phyloP scores from a whole-genome alignment of 2,888 invertebrate genomes.

The Antheraea assamensis region DNA sequence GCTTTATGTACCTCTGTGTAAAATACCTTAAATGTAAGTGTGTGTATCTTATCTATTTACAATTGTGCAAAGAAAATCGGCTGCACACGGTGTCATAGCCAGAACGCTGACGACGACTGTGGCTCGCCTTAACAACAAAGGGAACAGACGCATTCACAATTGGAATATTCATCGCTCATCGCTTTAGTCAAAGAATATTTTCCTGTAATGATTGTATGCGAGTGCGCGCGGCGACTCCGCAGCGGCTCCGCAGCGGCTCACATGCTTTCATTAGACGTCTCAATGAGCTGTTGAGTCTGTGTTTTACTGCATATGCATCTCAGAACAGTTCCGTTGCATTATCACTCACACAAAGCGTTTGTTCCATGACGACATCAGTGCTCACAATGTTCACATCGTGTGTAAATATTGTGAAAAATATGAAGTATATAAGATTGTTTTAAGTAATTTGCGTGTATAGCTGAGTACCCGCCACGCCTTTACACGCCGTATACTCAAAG shows the following conservation, averaged over 20 bases:
- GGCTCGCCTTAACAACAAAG: neutral
- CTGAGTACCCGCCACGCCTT: too few species aligned
- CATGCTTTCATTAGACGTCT: neutral
- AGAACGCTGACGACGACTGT: conserved; percentile 48
- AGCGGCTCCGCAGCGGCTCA: too few species aligned
- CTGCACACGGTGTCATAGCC: conserved; percentile 25
- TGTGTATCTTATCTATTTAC: neutral
- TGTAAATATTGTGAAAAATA: too few species aligned
- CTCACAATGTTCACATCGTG: neutral
- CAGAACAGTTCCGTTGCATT: neutral
- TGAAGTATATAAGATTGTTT: too few species aligned
- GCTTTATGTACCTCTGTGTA: neutral
- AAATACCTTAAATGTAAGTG: neutral
- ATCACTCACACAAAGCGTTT: neutral
- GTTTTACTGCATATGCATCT: neutral
- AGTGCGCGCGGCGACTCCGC: neutral
- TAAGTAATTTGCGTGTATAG: too few species aligned
- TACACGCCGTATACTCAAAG: too few species aligned
- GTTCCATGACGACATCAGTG: neutral
- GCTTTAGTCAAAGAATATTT: neutral
- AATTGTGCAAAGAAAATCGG: conserved; percentile 33
- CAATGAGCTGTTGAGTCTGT: neutral
- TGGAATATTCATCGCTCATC: conserved; percentile 22
- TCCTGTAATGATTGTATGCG: neutral
- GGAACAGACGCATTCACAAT: conserved; percentile 21